Percentiles rank a stretch among this genome's conserved stretches.
Conservation (phyloP, 1,140 invertebrate species). For the Listronotus bonariensis region DNA sequence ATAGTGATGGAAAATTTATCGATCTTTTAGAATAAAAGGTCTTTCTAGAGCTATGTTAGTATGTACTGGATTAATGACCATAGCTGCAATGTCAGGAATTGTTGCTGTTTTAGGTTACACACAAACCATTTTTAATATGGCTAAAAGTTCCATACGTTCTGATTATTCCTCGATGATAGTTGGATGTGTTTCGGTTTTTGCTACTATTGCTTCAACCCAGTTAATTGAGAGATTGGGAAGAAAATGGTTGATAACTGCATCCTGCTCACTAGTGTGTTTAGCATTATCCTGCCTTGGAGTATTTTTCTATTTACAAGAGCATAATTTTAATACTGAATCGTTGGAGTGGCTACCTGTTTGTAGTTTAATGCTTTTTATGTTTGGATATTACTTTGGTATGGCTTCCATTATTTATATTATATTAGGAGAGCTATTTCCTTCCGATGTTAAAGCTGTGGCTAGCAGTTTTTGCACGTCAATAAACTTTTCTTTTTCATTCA, state of each 20-base stretch:
- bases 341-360: slow-evolving; percentile 45
- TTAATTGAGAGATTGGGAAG: slow-evolving; percentile 62
- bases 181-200: slow-evolving; percentile 22
- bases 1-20: slow-evolving; percentile 50
- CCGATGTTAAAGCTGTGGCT: slow-evolving; percentile 74
- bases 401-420: slow-evolving; percentile 83
- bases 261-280: slow-evolving; percentile 64
- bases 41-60: slow-evolving; percentile 71
- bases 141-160: slow-evolving; percentile 61
- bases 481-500: slow-evolving; percentile 77
- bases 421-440: slow-evolving; percentile 79
- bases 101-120: slow-evolving; percentile 82
- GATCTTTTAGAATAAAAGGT: slow-evolving; percentile 62
- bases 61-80: slow-evolving; percentile 68
- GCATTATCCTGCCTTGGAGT: slow-evolving; percentile 35
- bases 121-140: slow-evolving; percentile 68
- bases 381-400: slow-evolving; percentile 61
- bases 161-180: slow-evolving; percentile 25
- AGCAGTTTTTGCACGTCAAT: slow-evolving; percentile 69
- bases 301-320: slow-evolving; percentile 33
- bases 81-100: slow-evolving; percentile 78
- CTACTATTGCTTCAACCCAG: slow-evolving; percentile 10
- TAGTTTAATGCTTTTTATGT: slow-evolving; percentile 41
- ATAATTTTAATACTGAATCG: slow-evolving; percentile 12
- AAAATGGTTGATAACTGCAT: slow-evolving; percentile 70